Percentiles rank a stretch among this genome's conserved stretches.
phyloP scores from a whole-genome alignment of 2,113 vertebrate species.

The Lipophrys pholis region DNA sequence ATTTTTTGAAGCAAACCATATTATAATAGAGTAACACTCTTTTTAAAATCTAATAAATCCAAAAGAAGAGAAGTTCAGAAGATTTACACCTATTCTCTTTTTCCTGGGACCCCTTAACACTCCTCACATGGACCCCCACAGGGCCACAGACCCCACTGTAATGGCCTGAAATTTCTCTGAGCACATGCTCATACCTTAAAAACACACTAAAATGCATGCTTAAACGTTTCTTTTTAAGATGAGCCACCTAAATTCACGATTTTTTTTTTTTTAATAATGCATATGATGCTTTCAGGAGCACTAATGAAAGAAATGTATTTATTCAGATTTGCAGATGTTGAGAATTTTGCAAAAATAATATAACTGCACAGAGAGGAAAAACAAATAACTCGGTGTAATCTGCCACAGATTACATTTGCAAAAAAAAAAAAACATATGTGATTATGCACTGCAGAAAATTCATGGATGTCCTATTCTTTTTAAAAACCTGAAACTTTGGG shows the following conservation, averaged over 20 bases:
- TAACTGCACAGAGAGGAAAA: background rate
- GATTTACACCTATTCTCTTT: conserved; percentile 44
- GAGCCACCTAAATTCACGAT: conserved; percentile 1
- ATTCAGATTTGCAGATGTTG: no score
- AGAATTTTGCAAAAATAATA: background rate
- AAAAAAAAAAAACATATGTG: no score
- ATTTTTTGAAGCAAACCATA: conserved; percentile 17
- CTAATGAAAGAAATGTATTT: background rate
- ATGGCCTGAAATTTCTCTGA: conserved; percentile 67
- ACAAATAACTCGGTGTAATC: no score
- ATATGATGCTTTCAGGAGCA: background rate
- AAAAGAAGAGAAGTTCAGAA: conserved; percentile 6
- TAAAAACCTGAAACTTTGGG: no score
- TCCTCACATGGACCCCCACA: conserved; percentile 56
- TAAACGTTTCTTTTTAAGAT: conserved; percentile 1
- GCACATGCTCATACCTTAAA: conserved; percentile 59
- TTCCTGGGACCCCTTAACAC: conserved; percentile 50
- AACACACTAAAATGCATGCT: conserved; percentile 18
- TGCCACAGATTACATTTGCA: no score
- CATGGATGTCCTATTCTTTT: no score
- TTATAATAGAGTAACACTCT: background rate
- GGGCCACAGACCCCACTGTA: conserved; percentile 54
- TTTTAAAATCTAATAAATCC: conserved; percentile 13
- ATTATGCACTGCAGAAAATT: no score
- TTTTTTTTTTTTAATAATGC: background rate